These are phyloP conservation scores for Trachemys scripta DNA, from an alignment of 2,113 vertebrate genomes.

Conservation along the genomic window DNA sequence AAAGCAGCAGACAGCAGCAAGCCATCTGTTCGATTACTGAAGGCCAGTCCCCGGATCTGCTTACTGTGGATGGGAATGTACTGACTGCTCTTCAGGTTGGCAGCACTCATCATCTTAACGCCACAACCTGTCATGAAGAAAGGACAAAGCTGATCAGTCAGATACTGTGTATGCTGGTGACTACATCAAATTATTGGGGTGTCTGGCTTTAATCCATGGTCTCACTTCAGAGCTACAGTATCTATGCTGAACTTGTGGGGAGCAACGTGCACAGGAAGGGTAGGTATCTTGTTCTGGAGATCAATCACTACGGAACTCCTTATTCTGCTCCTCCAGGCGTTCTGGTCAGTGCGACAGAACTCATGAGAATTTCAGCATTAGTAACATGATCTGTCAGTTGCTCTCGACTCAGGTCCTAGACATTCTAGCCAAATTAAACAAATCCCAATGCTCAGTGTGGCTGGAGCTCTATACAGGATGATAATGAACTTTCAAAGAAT, in stretches of 20 bases:
- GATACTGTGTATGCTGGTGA: background rate
- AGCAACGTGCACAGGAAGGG: accelerated
- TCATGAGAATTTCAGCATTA: background rate
- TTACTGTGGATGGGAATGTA: slow-evolving; percentile 95
- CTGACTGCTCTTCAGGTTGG: slow-evolving; percentile 91
- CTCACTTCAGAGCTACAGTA: background rate
- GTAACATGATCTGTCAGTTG: background rate
- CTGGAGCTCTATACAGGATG: slow-evolving; percentile 35
- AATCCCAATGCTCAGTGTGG: background rate
- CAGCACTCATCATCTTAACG: slow-evolving; percentile 94
- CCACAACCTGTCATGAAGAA: slow-evolving; percentile 86
- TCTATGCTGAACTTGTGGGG: background rate
- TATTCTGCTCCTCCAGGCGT: background rate
- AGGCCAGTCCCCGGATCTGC: slow-evolving; percentile 93
- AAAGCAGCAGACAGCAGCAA: slow-evolving; percentile 93
- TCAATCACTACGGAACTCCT: background rate
- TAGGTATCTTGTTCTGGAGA: background rate
- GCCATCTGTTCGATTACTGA: slow-evolving; percentile 85
- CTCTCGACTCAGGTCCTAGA: slow-evolving; percentile 5
- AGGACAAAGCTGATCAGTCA: background rate
- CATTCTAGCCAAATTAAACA: background rate
- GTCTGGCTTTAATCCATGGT: background rate
- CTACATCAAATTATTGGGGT: background rate
- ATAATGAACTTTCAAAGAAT: background rate
- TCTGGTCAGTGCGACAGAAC: background rate